phyloP scores from a whole-genome alignment of 2,797 vertebrate species.

The Poeciliopsis presidionis region DNA sequence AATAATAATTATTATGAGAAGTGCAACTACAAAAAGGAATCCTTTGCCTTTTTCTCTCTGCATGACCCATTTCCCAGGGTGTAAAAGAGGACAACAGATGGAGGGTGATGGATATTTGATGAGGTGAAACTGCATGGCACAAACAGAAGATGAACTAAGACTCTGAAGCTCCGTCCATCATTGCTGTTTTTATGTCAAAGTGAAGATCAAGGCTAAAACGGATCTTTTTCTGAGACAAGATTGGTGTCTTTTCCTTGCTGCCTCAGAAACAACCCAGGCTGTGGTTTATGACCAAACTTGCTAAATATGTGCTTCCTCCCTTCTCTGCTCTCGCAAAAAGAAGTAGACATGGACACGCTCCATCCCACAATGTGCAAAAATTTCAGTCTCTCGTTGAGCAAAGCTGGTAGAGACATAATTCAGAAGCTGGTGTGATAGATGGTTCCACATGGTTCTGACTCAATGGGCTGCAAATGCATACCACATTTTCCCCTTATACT shows the following conservation, averaged over 20 bases:
- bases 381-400: not conserved
- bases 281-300: not conserved
- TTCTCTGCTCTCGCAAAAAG: not conserved
- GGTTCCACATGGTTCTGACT: not conserved
- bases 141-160: slow-evolving; percentile 12
- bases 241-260: not conserved
- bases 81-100: slow-evolving; percentile 44
- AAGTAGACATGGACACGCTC: not conserved
- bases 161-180: slow-evolving; percentile 2
- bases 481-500: not conserved
- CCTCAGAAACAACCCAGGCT: not conserved
- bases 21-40: slow-evolving; percentile 22
- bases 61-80: slow-evolving; percentile 65
- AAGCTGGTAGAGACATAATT: not conserved
- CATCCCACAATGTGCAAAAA: not conserved
- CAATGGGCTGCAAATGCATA: not conserved
- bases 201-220: slow-evolving; percentile 6
- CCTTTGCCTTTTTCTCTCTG: slow-evolving; percentile 23
- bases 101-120: slow-evolving; percentile 67
- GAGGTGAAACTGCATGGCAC: slow-evolving; percentile 29
- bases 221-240: slow-evolving; percentile 13
- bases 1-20: not conserved
- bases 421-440: not conserved
- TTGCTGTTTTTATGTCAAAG: slow-evolving; percentile 14
- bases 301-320: not conserved